phyloP scores from a whole-genome alignment of 2,113 vertebrate species.

The Sphyrna mokarran region DNA sequence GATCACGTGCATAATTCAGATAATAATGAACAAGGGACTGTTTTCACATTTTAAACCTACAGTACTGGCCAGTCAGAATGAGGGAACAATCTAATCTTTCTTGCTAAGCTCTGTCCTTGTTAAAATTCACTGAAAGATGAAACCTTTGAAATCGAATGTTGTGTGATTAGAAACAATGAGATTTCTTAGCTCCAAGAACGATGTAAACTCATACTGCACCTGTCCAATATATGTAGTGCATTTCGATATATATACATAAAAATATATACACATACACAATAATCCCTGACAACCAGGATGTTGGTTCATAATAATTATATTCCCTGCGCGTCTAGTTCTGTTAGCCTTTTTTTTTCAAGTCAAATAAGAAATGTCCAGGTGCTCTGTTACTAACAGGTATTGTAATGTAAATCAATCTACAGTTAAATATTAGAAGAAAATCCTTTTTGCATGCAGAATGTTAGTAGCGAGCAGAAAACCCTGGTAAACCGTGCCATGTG shows the following conservation, averaged over 20 bases:
- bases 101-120: not conserved
- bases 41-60: not conserved
- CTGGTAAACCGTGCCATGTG: not conserved
- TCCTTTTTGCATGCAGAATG: not conserved
- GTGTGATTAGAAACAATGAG: not conserved
- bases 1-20: not conserved
- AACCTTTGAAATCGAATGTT: not conserved
- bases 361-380: not conserved
- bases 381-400: not conserved
- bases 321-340: not conserved
- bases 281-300: not conserved
- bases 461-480: not conserved
- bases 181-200: not conserved
- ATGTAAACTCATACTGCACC: not conserved
- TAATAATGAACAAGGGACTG: not conserved
- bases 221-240: not conserved
- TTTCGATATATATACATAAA: not conserved
- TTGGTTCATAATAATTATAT: not conserved
- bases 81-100: too few species aligned
- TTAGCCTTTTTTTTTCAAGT: constrained; percentile 10
- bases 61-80: not conserved
- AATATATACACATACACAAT: not conserved
- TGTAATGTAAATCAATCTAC: not conserved
- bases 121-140: not conserved
- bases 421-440: constrained; percentile 13